A percentile compares a stretch with the other conserved stretches of the same genome.
These are phyloP conservation scores for Linnaemya vulpina DNA, from an alignment of 2,888 invertebrate species.

Conservation along the genomic window DNA sequence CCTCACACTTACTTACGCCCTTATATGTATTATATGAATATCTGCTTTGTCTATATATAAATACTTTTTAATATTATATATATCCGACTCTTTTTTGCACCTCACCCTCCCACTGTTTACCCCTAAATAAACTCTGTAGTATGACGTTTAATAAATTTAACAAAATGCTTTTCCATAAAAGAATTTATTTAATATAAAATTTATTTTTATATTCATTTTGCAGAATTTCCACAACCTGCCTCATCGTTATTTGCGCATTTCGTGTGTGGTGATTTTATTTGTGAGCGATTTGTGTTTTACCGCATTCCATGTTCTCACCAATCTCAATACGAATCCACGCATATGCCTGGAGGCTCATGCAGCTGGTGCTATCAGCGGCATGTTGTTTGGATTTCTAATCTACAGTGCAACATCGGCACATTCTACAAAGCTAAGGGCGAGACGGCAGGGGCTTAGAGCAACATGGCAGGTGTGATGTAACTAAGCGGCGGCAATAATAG, in stretches of 20 bases:
- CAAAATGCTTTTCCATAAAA: background rate
- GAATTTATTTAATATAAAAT: too few species aligned
- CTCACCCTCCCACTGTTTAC: background rate
- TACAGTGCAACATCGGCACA: constrained; percentile 22
- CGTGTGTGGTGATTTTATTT: constrained; percentile 86
- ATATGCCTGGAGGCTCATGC: constrained; percentile 89
- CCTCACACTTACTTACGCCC: too few species aligned
- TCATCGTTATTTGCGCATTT: constrained; percentile 84
- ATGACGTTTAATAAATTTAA: background rate
- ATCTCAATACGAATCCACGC: constrained; percentile 83
- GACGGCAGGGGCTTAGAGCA: background rate
- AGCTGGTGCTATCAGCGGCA: constrained; percentile 87
- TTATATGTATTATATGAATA: too few species aligned
- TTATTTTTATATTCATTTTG: constrained; percentile 70
- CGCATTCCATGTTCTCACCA: constrained; percentile 83
- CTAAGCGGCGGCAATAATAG: constrained; percentile 28
- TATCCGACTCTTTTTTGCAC: background rate
- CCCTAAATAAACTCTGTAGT: background rate
- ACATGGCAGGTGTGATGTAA: constrained; percentile 23
- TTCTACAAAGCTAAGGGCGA: background rate
- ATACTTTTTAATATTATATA: constrained; percentile 2
- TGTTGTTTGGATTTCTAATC: constrained; percentile 79
- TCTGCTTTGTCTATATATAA: constrained; percentile 19
- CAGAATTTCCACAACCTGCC: constrained; percentile 83
- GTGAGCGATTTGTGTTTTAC: constrained; percentile 87